phyloP scores from a whole-genome alignment of 2,113 vertebrate genomes.

The Triplophysa dalaica region DNA sequence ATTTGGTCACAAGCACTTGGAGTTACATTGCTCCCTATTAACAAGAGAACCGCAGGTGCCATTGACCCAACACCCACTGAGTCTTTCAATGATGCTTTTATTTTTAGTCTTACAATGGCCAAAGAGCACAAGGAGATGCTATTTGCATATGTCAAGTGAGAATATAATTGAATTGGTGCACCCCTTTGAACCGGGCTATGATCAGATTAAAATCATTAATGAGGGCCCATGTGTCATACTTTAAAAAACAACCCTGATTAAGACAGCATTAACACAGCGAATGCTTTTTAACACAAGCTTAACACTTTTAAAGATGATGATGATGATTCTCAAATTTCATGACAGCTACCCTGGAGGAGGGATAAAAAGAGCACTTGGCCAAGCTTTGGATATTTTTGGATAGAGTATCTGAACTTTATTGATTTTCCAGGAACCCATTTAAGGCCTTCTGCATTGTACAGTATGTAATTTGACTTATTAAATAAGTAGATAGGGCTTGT shows the following conservation, averaged over 20 bases:
- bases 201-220: slow-evolving; percentile 53
- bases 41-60: slow-evolving; percentile 20
- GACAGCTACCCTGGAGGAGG: not conserved
- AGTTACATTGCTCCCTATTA: slow-evolving; percentile 22
- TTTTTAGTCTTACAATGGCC: slow-evolving; percentile 19
- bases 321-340: slow-evolving; percentile 6
- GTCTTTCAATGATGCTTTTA: slow-evolving; percentile 41
- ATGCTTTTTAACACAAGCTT: not conserved
- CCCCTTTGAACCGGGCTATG: slow-evolving; percentile 43
- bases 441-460: not conserved
- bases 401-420: slow-evolving; percentile 18
- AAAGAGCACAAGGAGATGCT: slow-evolving; percentile 37
- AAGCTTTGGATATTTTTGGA: slow-evolving; percentile 8
- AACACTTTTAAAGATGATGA: not conserved
- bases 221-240: slow-evolving; percentile 36
- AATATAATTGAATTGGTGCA: slow-evolving; percentile 54
- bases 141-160: slow-evolving; percentile 51
- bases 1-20: not conserved
- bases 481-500: not conserved
- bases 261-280: slow-evolving; percentile 21
- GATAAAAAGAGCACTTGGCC: not conserved
- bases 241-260: slow-evolving; percentile 46
- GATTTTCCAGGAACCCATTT: slow-evolving; percentile 21
- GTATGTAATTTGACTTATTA: slow-evolving; percentile 12
- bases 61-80: slow-evolving; percentile 38